Conservation (phyloP, 2,888 invertebrate genomes). For the Drosophila trichaetosa region DNA sequence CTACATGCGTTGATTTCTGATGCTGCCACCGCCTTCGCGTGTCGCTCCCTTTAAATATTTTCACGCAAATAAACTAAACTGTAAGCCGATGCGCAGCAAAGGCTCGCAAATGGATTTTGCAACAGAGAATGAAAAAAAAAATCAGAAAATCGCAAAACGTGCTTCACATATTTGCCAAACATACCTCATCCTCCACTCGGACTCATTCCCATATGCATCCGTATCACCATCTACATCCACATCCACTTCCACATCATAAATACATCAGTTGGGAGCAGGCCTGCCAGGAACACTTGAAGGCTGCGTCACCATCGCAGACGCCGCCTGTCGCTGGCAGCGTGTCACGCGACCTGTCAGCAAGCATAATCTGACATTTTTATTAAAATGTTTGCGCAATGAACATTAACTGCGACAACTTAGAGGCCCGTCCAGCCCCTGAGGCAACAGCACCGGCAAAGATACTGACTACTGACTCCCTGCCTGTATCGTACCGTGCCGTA, state of each 20-base stretch:
- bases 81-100: constrained; percentile 57
- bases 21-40: constrained; percentile 37
- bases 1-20: constrained; percentile 77
- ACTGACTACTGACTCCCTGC: constrained; percentile 4
- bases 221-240: constrained; percentile 3
- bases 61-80: constrained; percentile 80
- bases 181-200: constrained; percentile 2
- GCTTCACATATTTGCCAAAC: constrained; percentile 71
- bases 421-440: constrained; percentile 29
- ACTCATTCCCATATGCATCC: not conserved
- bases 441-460: constrained; percentile 3
- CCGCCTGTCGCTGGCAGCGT: constrained; percentile 76
- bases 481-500: not conserved
- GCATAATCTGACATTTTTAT: constrained; percentile 82
- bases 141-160: constrained; percentile 77
- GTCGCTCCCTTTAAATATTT: constrained; percentile 74
- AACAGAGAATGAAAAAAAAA: constrained; percentile 13
- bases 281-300: constrained; percentile 63
- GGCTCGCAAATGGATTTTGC: constrained; percentile 69
- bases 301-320: constrained; percentile 48
- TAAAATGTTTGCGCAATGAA: constrained; percentile 77
- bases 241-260: constrained; percentile 69
- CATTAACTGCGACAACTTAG: constrained; percentile 65
- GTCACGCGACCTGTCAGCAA: constrained; percentile 80
- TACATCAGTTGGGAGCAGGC: constrained; percentile 59